These are phyloP conservation scores for Diplolepis rosae DNA, from an alignment of 2,888 invertebrate species.

Conservation along the genomic window DNA sequence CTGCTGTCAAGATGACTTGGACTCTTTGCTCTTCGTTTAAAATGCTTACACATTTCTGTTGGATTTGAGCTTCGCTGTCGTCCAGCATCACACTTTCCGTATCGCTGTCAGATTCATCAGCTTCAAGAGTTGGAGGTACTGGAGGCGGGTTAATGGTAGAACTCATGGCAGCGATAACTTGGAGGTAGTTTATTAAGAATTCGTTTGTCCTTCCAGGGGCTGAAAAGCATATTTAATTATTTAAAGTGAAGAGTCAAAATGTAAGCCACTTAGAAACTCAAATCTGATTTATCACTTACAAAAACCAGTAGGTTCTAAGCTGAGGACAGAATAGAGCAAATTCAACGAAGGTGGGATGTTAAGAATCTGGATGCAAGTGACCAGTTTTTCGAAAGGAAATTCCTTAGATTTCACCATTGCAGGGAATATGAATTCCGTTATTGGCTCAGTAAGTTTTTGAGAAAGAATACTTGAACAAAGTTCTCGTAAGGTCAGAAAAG, in stretches of 20 bases:
- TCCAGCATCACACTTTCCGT: conserved; percentile 77
- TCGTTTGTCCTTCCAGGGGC: conserved; percentile 49
- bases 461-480: conserved; percentile 82
- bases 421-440: conserved; percentile 83
- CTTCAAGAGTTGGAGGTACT: conserved; percentile 75
- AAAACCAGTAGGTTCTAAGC: conserved; percentile 80
- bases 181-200: conserved; percentile 75
- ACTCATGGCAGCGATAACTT: conserved; percentile 77
- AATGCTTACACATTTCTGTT: conserved; percentile 79
- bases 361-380: conserved; percentile 72
- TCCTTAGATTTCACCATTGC: conserved; percentile 76
- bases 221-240: background rate
- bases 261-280: too few species aligned
- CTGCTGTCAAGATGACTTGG: conserved; percentile 75
- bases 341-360: conserved; percentile 77
- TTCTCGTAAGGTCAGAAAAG: conserved; percentile 75
- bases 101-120: conserved; percentile 76
- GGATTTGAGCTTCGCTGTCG: conserved; percentile 74
- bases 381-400: conserved; percentile 75
- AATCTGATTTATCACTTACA: conserved; percentile 75
- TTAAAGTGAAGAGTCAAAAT: background rate
- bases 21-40: conserved; percentile 80
- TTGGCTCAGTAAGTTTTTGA: conserved; percentile 80
- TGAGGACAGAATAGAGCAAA: conserved; percentile 82
- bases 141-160: conserved; percentile 73